Base-by-base conservation (phyloP, 2,113 vertebrate genomes). In the Cochlearius cochlearius region DNA sequence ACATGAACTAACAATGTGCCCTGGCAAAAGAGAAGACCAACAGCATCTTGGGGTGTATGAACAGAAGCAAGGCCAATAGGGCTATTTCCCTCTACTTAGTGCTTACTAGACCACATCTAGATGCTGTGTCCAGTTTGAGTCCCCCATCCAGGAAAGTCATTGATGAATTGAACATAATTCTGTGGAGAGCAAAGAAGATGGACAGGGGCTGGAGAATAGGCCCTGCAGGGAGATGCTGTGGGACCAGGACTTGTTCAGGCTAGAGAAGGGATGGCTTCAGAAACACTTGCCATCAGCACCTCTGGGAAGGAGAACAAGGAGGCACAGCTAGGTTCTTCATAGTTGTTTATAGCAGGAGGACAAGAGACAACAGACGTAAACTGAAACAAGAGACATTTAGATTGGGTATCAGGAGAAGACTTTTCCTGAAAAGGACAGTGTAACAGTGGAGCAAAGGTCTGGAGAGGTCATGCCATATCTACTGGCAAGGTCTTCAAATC, bases 221-320 rank as follows among this genome's bases (percentile, higher is more conserved):
- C 6, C 11, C 3, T 30, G 29, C 29, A 27, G 8, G 7, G 29
- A 50, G 6, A 45, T 1, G 1, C 7, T 41, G 2, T 47, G 12
- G 34, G 22, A 66, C 11, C 1, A 4, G 8, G 14, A 47, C 4
- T 19, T 62, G 15, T 56, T 79, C 9, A 20, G 9, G 12, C 12
- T 49, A 34, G 12, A 62, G 30, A 58, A 71, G 3, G 4, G 10
- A 26, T 47, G 5, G 6, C 15, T 74, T 82, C 36, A 66, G 60
- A 73, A 15, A 15, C 21, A 50, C 16, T 68, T 86, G 11, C 2
- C 9, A 5, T 36, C 19, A 77, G 9, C 3, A 56, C 4, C 12
- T 45, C 41, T 27, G 36, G 5, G 9, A 22, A 75, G 5, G 12
- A 25, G 18, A 26, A n/a, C 14, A 59, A n/a, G 27, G 20, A 78